These are phyloP conservation scores for Dasypogon diadema DNA, from an alignment of 2,888 invertebrate species.

Conservation along the genomic window DNA sequence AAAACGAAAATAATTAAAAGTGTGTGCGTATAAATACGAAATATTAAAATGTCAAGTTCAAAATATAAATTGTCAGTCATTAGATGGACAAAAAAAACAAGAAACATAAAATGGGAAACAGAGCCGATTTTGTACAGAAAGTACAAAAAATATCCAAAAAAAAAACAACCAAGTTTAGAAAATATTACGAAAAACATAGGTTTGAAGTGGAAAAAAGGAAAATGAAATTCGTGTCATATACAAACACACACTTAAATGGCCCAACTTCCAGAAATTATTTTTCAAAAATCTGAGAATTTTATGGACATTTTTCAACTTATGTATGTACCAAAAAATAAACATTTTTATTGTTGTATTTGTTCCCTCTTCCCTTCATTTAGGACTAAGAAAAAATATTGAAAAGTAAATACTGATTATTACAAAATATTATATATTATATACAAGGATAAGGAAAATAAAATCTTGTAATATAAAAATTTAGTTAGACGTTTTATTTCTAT, in stretches of 20 bases:
- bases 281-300: conserved; percentile 14
- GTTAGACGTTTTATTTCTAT: neutral
- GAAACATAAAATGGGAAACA: neutral
- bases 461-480: conserved; percentile 50
- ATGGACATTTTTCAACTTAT: conserved; percentile 22
- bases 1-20: conserved; percentile 1
- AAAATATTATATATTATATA: conserved; percentile 50
- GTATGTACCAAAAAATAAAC: conserved; percentile 36
- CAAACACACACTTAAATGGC: neutral
- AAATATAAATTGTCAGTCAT: conserved; percentile 4
- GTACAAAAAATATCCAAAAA: neutral
- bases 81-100: conserved; percentile 2
- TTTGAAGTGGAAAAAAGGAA: neutral
- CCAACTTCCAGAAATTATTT: conserved; percentile 22
- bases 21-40: conserved; percentile 39
- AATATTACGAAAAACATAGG: neutral
- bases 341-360: conserved; percentile 50
- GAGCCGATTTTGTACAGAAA: conserved; percentile 22
- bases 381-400: conserved; percentile 38
- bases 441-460: conserved; percentile 46
- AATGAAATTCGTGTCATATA: conserved; percentile 29
- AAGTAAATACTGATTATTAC: conserved; percentile 46
- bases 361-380: conserved; percentile 47
- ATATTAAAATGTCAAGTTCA: conserved; percentile 13
- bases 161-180: neutral